These are phyloP conservation scores for Strix uralensis DNA, from an alignment of 2,113 vertebrate species.

Conservation along the genomic window DNA sequence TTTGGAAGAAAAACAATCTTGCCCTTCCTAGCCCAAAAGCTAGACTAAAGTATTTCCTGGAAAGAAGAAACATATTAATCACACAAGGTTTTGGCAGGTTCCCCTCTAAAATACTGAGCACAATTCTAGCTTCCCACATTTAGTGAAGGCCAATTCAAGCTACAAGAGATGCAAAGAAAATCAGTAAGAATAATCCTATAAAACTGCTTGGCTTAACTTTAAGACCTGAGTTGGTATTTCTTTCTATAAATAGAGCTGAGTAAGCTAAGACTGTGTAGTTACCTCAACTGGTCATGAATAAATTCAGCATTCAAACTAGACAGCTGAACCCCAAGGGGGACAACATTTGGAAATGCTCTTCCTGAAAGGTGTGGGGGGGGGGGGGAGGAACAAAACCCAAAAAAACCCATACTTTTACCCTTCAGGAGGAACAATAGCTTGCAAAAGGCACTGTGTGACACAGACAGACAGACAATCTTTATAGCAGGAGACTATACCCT, in stretches of 20 bases:
- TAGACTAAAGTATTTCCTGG: not conserved
- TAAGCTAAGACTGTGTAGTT: not conserved
- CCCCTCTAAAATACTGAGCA: not conserved
- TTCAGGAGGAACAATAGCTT: not conserved
- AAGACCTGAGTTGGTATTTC: not conserved
- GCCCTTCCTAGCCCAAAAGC: not conserved
- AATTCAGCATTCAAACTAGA: not conserved
- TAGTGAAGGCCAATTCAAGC: not conserved
- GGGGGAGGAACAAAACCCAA: not conserved
- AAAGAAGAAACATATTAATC: not conserved
- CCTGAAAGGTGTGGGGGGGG: not conserved
- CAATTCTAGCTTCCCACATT: not conserved
- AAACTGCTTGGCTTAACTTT: not conserved
- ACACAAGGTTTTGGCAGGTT: not conserved
- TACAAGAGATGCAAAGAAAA: not conserved
- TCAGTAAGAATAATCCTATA: not conserved
- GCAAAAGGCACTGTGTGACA: not conserved
- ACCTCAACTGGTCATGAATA: not conserved
- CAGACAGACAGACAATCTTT: not conserved
- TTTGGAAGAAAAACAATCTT: not conserved
- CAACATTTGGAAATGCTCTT: not conserved
- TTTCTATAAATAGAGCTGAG: not conserved
- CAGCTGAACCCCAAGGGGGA: not conserved
- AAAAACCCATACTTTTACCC: not conserved
- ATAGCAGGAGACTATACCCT: not conserved